Percentiles rank a stretch among this genome's conserved stretches.
Conservation (phyloP, 2,113 vertebrate species). For the Malurus alboscapulatus region DNA sequence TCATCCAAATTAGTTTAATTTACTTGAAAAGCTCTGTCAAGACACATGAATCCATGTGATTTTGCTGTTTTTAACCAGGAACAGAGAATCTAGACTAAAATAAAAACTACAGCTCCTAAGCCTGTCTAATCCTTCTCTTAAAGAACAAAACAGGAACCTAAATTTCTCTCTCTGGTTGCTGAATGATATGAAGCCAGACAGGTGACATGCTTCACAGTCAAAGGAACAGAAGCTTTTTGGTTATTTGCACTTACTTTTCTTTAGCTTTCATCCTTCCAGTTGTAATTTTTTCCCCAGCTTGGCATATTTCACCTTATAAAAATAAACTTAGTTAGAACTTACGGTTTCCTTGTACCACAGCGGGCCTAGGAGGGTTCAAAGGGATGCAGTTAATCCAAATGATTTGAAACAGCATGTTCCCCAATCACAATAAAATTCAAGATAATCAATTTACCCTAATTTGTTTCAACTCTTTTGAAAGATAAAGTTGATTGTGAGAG, state of each 20-base stretch:
- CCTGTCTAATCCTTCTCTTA: background rate
- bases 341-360: constrained; percentile 21
- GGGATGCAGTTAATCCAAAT: constrained; percentile 45
- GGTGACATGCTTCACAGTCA: background rate
- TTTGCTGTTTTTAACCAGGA: background rate
- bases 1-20: background rate
- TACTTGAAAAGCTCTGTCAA: background rate
- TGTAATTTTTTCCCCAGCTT: background rate
- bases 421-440: constrained; percentile 25
- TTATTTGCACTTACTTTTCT: background rate
- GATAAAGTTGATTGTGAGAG: constrained; percentile 21
- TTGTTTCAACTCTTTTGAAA: constrained; percentile 54
- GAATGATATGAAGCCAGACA: background rate
- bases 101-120: background rate
- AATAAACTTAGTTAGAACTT: constrained; percentile 39
- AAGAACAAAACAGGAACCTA: background rate
- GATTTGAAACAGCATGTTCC: constrained; percentile 38
- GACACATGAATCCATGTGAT: background rate
- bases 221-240: background rate
- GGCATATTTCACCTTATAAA: constrained; percentile 13
- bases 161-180: background rate
- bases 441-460: constrained; percentile 44
- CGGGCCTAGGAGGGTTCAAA: constrained; percentile 50
- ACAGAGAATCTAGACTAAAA: background rate
- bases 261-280: background rate